Percentiles rank a stretch among this genome's conserved stretches.
These are phyloP conservation scores for Archegozetes longisetosus DNA, from an alignment of 1,140 invertebrate genomes.

Conservation along the genomic window DNA sequence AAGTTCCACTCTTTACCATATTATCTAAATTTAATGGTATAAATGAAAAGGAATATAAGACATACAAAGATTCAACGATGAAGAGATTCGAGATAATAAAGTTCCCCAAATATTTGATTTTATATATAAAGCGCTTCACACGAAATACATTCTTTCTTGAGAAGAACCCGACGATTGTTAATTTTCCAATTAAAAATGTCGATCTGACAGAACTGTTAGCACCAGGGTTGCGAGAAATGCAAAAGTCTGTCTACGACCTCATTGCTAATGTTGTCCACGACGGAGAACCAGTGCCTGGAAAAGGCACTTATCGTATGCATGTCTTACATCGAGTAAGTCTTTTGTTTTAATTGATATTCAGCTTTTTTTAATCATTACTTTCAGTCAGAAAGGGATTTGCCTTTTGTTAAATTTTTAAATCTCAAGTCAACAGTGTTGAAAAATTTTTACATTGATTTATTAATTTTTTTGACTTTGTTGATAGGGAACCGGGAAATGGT, in stretches of 20 bases:
- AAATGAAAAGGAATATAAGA: slow-evolving; percentile 95
- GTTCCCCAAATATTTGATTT: slow-evolving; percentile 84
- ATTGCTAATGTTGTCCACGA: slow-evolving; percentile 98
- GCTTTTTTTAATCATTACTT: too few relatives aligned
- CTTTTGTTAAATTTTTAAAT: background rate
- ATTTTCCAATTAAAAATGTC: slow-evolving; percentile 95
- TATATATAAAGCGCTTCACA: slow-evolving; percentile 95
- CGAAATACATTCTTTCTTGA: slow-evolving; percentile 98
- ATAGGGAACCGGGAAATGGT: slow-evolving; percentile 52
- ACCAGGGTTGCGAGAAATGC: slow-evolving; percentile 60
- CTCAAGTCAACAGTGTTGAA: background rate
- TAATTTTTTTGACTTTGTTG: slow-evolving; percentile 26
- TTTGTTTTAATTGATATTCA: slow-evolving; percentile 2
- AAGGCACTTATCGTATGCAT: slow-evolving; percentile 78
- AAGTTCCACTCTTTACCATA: slow-evolving; percentile 84
- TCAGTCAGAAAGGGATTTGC: background rate
- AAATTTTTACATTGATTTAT: slow-evolving; percentile 7
- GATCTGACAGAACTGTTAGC: slow-evolving; percentile 87
- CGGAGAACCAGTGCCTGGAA: slow-evolving; percentile 75
- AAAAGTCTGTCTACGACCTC: slow-evolving; percentile 78
- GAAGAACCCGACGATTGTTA: slow-evolving; percentile 99
- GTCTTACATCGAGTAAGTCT: slow-evolving; percentile 73
- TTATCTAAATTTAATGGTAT: slow-evolving; percentile 92
- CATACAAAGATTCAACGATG: slow-evolving; percentile 95
- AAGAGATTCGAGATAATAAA: slow-evolving; percentile 90